Base-by-base conservation (phyloP, 2,797 vertebrate genomes). In the Craterocephalus amniculus region DNA sequence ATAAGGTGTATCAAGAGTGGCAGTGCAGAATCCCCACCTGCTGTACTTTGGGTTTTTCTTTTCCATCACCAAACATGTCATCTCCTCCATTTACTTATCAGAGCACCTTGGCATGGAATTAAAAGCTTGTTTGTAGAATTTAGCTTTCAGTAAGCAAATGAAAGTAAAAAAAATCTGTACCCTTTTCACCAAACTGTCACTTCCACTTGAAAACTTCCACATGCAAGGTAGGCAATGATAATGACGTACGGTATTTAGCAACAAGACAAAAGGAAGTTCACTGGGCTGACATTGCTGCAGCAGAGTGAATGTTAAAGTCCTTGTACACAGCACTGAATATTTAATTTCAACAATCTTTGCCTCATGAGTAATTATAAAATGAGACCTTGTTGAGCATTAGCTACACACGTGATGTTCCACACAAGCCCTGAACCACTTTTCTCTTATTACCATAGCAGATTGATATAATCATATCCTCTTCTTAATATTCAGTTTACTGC, bases 401-500 rank as follows among this genome's bases (percentile, higher is more conserved):
- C 27, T 68, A 22, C 55, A 80, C 63, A 57, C 31, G 12, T 76
- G 82, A 72, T 78, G 61, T 78, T 71, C 58, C 10, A 14, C 62
- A 65, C 54, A 67, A 79, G 36, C 67, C 32, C 40, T 64, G 67
- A 81, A 89, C 87, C 52, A 79, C 84, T 87, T 86, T 40, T 52
- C 45, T 69, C 77, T 76, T 68, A 86, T 88, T 91, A 83, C 76
- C 78, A 80, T 70, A 57, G 70, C 87, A 86, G 81, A 88, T 84
- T 89, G 87, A 91, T 87, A 86, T 88, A 88, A 91, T 89, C 74
- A 82, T 75, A 83, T 56, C 74, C 76, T 83, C 72, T 78, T 82
- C 81, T 87, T 89, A 86, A 88, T 91, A 89, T 90, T 82, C 80
- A 76, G 61, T 91, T 92, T 90, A 84, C 81, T 77, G 69, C 87